Evolutionary conservation across 2,888 invertebrate genomes (phyloP).

Genomic region (Acrocyrtus sp.): DNA sequence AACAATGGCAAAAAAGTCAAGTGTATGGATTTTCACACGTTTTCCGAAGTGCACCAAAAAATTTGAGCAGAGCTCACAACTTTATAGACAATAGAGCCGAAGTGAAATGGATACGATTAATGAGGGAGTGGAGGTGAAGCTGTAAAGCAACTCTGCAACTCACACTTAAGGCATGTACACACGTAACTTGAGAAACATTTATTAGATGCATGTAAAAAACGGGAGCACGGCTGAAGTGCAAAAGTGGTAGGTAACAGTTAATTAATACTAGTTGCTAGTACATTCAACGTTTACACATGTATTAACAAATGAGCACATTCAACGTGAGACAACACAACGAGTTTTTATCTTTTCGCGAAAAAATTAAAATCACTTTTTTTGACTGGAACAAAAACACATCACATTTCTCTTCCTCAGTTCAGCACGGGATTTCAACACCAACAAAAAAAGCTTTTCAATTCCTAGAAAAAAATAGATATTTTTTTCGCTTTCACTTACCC

Average conservation of each 20-base stretch:
- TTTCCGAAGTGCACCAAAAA: no score
- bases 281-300: slow-evolving; percentile 12
- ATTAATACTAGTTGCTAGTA: no score
- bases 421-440: background rate
- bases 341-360: no score
- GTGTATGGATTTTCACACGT: no score
- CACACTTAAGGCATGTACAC: slow-evolving; percentile 30
- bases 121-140: background rate
- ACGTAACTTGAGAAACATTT: background rate
- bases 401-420: background rate
- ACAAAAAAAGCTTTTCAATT: no score
- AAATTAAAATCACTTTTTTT: background rate
- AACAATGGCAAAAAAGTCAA: no score
- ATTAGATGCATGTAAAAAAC: background rate
- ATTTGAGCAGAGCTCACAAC: no score
- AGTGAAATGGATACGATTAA: no score
- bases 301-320: background rate
- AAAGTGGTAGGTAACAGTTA: no score
- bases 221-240: slow-evolving; percentile 11
- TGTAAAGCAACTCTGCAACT: slow-evolving; percentile 46
- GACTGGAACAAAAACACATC: background rate
- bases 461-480: no score
- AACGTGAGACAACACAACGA: no score
- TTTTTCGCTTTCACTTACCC: slow-evolving; percentile 79
- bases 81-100: no score